A percentile compares a stretch with the other conserved stretches of the same genome.
Evolutionary conservation across 2,888 invertebrate genomes (phyloP).

Genomic region (Eugnorisma glareosa): DNA sequence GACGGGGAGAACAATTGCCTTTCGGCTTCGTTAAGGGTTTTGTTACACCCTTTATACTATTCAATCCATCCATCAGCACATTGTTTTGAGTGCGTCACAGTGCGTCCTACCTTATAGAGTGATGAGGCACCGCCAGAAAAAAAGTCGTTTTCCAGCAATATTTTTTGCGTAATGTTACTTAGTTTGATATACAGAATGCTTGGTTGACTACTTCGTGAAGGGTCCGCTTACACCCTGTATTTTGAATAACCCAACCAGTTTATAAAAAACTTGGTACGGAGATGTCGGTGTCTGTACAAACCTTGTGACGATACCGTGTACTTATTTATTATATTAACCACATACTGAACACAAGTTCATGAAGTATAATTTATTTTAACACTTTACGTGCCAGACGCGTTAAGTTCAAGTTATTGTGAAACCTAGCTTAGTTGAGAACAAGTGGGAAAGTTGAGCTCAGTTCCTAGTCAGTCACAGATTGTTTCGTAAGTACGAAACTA

Average conservation of each 20-base stretch:
- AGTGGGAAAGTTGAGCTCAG: conserved; percentile 62
- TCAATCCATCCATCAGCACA: no score
- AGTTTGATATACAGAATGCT: no score
- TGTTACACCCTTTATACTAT: no score
- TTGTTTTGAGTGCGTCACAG: no score
- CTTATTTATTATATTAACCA: conserved; percentile 31
- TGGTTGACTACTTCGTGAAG: no score
- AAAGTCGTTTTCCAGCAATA: no score
- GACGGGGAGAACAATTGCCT: no score
- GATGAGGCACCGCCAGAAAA: no score
- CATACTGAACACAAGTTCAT: conserved; percentile 38
- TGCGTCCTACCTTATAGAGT: no score
- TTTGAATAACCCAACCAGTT: not conserved
- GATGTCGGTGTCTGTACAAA: not conserved
- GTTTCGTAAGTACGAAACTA: conserved; percentile 62
- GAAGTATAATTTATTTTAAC: conserved; percentile 61
- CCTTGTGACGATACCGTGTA: conserved; percentile 15
- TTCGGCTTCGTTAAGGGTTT: no score
- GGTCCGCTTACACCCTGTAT: no score
- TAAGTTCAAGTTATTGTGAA: conserved; percentile 51
- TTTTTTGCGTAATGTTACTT: no score
- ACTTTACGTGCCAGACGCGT: conserved; percentile 48
- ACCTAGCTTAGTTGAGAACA: conserved; percentile 58
- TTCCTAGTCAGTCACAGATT: conserved; percentile 69
- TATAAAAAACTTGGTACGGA: not conserved